Conservation (phyloP, 2,797 vertebrate species). For the Phylloscopus collybita region DNA sequence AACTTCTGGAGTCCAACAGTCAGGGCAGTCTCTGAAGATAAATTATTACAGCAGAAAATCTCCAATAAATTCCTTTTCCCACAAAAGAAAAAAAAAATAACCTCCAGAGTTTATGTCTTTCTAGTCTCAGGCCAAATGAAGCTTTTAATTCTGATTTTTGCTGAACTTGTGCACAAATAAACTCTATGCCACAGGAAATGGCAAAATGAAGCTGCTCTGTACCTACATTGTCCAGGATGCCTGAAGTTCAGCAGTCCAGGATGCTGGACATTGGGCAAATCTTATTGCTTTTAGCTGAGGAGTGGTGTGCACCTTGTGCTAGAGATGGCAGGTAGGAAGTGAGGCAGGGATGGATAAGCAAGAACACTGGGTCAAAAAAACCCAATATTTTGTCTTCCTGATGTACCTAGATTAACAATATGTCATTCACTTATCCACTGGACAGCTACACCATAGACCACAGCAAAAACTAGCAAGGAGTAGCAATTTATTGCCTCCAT, state of each 20-base stretch:
- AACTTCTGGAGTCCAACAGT: neutral
- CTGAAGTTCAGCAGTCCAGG: neutral
- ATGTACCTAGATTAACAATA: neutral
- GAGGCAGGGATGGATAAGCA: neutral
- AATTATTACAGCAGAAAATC: neutral
- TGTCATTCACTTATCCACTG: neutral
- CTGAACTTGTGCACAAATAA: neutral
- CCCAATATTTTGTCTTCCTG: neutral
- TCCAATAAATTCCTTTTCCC: neutral
- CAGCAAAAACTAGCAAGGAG: neutral
- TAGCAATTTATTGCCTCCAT: constrained; percentile 50
- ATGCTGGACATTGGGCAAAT: neutral
- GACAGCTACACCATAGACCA: neutral
- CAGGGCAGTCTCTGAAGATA: neutral
- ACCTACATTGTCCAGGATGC: neutral
- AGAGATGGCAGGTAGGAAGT: neutral
- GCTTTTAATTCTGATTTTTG: neutral
- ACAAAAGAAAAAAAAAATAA: neutral
- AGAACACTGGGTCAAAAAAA: neutral
- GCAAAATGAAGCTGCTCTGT: neutral
- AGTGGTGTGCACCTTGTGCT: neutral
- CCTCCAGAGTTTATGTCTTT: neutral
- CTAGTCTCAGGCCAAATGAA: neutral
- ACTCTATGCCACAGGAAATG: neutral
- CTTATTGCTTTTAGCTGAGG: neutral